phyloP scores from a whole-genome alignment of 2,888 invertebrate species.

The Mystacides longicornis region DNA sequence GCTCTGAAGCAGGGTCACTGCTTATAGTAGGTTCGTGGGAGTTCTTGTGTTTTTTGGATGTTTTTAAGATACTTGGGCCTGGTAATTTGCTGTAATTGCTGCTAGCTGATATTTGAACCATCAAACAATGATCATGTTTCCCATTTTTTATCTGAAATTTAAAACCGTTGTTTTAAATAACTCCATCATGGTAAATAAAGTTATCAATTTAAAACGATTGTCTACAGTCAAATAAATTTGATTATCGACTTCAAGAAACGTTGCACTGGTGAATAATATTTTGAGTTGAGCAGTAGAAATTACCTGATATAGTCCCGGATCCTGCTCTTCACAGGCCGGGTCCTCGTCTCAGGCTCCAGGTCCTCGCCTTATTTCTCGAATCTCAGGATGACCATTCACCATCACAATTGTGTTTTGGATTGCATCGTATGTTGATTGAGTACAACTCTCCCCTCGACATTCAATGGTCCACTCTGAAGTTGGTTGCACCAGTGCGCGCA shows the following conservation, averaged over 20 bases:
- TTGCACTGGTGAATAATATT: neutral
- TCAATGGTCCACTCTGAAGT: slow-evolving; percentile 67
- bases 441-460: slow-evolving; percentile 35
- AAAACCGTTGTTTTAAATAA: too few relatives aligned
- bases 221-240: too few relatives aligned
- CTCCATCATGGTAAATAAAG: too few relatives aligned
- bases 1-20: slow-evolving; percentile 39
- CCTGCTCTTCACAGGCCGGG: slow-evolving; percentile 43
- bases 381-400: slow-evolving; percentile 45
- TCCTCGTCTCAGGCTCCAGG: slow-evolving; percentile 35
- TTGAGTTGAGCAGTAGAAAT: too few relatives aligned
- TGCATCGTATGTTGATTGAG: slow-evolving; percentile 33
- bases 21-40: slow-evolving; percentile 30
- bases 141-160: slow-evolving; percentile 44
- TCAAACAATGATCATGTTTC: slow-evolving; percentile 33
- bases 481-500: slow-evolving; percentile 56
- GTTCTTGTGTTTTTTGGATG: slow-evolving; percentile 41
- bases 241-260: too few relatives aligned
- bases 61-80: slow-evolving; percentile 42
- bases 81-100: slow-evolving; percentile 32
- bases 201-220: too few relatives aligned
- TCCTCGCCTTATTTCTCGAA: slow-evolving; percentile 51
- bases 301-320: slow-evolving; percentile 27
- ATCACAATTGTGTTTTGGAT: slow-evolving; percentile 41
- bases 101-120: slow-evolving; percentile 36